Conservation (phyloP, 1,140 invertebrate genomes). For the Micrasema longulum region DNA sequence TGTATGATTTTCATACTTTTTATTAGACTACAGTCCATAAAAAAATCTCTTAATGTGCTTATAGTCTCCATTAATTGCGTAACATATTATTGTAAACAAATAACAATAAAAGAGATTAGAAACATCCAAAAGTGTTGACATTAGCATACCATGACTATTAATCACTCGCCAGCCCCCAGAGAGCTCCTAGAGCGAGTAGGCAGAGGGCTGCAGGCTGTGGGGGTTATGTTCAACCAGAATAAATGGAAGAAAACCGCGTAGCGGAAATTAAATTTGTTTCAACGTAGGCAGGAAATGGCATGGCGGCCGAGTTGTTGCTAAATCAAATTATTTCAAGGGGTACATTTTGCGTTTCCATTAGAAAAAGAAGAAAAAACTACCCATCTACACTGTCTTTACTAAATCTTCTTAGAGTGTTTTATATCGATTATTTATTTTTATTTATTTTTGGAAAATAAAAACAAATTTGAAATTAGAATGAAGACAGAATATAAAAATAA, state of each 20-base stretch:
- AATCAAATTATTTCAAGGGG: conserved; percentile 23
- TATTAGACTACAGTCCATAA: too few species aligned
- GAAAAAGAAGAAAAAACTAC: too few species aligned
- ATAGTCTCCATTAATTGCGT: too few species aligned
- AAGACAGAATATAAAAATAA: too few species aligned
- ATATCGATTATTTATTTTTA: background rate
- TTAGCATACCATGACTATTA: conserved; percentile 20
- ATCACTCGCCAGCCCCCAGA: background rate
- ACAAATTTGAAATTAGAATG: background rate
- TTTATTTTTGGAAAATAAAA: background rate
- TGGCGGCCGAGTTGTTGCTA: background rate
- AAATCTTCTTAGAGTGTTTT: background rate
- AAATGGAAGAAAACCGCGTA: conserved; percentile 30
- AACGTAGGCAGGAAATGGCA: conserved; percentile 28
- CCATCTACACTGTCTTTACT: background rate
- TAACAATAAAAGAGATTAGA: background rate
- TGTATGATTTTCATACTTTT: too few species aligned
- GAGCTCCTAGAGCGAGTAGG: background rate
- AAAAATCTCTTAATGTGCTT: too few species aligned
- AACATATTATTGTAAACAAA: background rate
- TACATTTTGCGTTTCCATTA: too few species aligned
- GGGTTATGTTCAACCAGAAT: background rate
- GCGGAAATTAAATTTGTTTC: conserved; percentile 35
- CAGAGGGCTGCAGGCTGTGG: background rate
- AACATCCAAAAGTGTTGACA: conserved; percentile 24